Percentiles rank a stretch among this genome's conserved stretches.
Evolutionary conservation across 2,113 vertebrate genomes (phyloP).

Genomic region (Fregetta grallaria): DNA sequence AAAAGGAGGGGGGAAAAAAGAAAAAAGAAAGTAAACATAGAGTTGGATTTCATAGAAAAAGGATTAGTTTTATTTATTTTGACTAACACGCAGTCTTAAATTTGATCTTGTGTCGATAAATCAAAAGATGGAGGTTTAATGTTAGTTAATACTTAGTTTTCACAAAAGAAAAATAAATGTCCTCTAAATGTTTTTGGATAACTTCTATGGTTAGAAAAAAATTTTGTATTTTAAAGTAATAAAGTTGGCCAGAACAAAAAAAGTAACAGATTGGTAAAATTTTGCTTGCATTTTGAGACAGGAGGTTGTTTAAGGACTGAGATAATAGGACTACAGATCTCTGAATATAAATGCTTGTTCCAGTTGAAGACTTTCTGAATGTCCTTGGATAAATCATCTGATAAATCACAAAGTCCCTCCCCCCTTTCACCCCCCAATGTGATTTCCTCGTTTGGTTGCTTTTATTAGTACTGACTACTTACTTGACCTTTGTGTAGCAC

Average conservation of each 20-base stretch:
- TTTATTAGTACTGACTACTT: background rate
- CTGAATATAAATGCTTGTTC: background rate
- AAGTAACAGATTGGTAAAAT: background rate
- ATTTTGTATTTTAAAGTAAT: background rate
- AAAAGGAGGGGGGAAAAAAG: background rate
- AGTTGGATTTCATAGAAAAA: background rate
- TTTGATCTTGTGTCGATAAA: background rate
- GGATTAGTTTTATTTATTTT: background rate
- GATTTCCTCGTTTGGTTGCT: background rate
- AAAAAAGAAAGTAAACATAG: background rate
- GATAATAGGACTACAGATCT: background rate
- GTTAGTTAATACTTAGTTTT: background rate
- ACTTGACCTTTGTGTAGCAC: background rate
- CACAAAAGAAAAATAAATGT: background rate
- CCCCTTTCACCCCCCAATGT: fast-evolving
- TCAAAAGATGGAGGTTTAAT: background rate
- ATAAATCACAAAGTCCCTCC: background rate
- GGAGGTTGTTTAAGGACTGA: background rate
- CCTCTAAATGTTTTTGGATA: background rate
- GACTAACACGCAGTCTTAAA: background rate
- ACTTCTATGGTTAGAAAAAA: background rate
- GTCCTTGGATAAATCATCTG: background rate
- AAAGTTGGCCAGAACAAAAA: background rate
- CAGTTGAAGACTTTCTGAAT: background rate
- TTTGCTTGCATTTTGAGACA: background rate